Evolutionary conservation across 1,140 invertebrate genomes (phyloP), one percentile per base, ranked within the genome.

Genomic region (Drosophila virilis): DNA sequence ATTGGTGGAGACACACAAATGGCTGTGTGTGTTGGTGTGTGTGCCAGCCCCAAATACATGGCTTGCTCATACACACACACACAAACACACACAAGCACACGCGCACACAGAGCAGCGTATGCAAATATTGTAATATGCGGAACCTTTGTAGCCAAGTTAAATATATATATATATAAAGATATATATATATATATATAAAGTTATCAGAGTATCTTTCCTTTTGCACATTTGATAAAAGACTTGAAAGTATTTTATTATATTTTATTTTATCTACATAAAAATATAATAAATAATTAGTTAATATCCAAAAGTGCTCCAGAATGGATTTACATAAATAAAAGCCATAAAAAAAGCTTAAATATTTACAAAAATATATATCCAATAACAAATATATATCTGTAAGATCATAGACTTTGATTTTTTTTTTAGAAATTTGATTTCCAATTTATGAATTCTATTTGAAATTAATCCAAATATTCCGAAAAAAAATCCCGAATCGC

Each of bases 1-100:
- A 88, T 88, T 88, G 84, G 84, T 88, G 80, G 77, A 80, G 80
- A 43, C 82, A 57, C 74, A 77, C 79, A 77, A 71, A 69, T 65
- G 59, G 48, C 51, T 71, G 68, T 10, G 12, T 48, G 46, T 28
- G 15, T 28, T 48, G 10, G 52, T 55, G 38, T 70, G 62, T 66
- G 75, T 81, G 82, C 32, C 52, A 77, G 79, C 68, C 72, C 80
- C 76, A 74, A 60, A 77, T 65, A 77, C 75, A 57, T 52, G 66
- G 33, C 57, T 45, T 32, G 8, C 4, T 9, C n/a, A 66, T 60
- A 42, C 48, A 76, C 58, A 81, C 74, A 71, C 72, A 38, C 33
- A 54, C 2, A 37, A 12, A 58, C 37, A 51, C 51, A 45, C 37
- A 46, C 45, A 35, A 17, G n/a, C 6, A 32, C 35, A 46, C 2